Percentiles rank a stretch among this genome's conserved stretches.
Conservation (phyloP, 2,113 vertebrate species). For the Gavia stellata region DNA sequence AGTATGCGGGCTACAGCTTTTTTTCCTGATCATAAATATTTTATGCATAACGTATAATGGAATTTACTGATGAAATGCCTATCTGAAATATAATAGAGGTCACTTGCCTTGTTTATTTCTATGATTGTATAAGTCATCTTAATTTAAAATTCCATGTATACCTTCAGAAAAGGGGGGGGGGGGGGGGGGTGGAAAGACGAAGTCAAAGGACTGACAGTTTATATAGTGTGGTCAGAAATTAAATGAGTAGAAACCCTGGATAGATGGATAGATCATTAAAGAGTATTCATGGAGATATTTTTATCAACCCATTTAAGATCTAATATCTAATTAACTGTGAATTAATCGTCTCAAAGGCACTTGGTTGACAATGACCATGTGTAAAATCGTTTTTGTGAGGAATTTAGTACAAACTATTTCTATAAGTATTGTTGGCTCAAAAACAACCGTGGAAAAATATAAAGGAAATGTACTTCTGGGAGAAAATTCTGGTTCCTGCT, state of each 20-base stretch:
- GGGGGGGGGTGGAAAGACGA: neutral
- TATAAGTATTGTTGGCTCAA: neutral
- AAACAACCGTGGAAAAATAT: neutral
- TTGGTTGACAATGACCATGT: neutral
- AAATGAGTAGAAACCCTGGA: neutral
- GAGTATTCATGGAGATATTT: neutral
- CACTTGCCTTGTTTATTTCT: neutral
- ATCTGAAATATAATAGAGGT: neutral
- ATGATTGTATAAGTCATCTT: neutral
- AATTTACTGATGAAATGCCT: neutral
- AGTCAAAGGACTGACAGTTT: neutral
- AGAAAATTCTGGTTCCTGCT: neutral
- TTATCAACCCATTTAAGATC: neutral
- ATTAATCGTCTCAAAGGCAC: neutral
- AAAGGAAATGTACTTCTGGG: neutral
- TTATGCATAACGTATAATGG: neutral
- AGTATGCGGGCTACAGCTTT: neutral
- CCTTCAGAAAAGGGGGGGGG: neutral
- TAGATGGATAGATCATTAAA: neutral
- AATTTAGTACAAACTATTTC: neutral
- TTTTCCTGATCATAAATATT: neutral
- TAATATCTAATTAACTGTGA: neutral
- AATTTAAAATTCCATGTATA: neutral
- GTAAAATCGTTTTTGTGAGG: neutral
- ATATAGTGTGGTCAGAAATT: neutral